Evolutionary conservation across 2,113 vertebrate genomes (phyloP), one percentile per base, ranked within the genome.

Genomic region (Alosa alosa): DNA sequence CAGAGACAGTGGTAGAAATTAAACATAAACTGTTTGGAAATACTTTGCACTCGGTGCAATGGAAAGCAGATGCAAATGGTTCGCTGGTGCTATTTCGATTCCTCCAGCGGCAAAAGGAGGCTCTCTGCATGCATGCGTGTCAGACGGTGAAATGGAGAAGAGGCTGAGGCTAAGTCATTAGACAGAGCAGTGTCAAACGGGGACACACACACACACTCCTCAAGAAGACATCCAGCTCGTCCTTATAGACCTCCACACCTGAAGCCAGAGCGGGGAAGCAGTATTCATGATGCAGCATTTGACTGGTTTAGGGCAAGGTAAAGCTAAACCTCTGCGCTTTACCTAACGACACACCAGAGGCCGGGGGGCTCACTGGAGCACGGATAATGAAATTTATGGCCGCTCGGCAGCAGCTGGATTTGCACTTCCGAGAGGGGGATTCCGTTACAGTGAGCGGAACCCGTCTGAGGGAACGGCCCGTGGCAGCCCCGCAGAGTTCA

Each of bases 11-110:
- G 91, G 91, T 93, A 91, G 92, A 89, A 94, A 93, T 90, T 90
- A 94, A 95, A 95, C 47, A 92, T 94, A 95, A 95, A 95, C 94
- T 95, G 94, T 95, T 95, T 94, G 90, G 94, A 95, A 94, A 94
- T 93, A 94, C 92, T 92, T 92, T 92, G 92, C 94, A 94, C 93
- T 93, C 94, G 86, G 91, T 92, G 87, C 90, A 94, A 95, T 95
- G 90, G 88, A 92, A 95, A 95, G 91, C 94, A 95, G 95, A 94
- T 95, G 94, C 89, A 83, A 89, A 93, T 93, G 89, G 90, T 10
- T 11, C 31, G 9, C 3, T 6, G 36, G 72, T 17, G 72, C 3
- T 15, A 39, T 36, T 78, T 4, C 4, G 13, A 18, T 41, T 78
- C 25, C 72, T 11, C 72, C 72, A 78, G 31, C 13, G 72, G 31